Percentiles rank a stretch among this genome's conserved stretches.
Evolutionary conservation across 2,797 vertebrate species (phyloP).

Genomic region (Choloepus didactylus): DNA sequence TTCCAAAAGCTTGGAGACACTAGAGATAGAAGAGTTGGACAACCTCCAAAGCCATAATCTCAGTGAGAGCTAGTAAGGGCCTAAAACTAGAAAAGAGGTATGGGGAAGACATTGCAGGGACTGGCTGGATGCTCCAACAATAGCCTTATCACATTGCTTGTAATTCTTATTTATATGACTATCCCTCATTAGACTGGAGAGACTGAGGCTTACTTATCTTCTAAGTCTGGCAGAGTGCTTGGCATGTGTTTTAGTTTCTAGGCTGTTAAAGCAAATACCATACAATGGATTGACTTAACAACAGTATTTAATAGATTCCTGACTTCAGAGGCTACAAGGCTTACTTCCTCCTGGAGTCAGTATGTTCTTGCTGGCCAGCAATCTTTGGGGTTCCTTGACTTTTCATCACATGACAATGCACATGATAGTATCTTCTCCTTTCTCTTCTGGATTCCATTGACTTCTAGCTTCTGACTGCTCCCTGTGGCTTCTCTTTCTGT

Average conservation of each 20-base stretch:
- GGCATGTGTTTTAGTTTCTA: background rate
- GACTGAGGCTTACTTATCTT: background rate
- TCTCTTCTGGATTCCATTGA: too few relatives aligned
- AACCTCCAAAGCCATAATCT: background rate
- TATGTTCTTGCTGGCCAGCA: too few relatives aligned
- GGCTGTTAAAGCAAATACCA: too few relatives aligned
- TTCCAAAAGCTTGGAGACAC: background rate
- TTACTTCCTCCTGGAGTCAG: too few relatives aligned
- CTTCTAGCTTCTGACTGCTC: too few relatives aligned
- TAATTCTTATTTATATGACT: background rate
- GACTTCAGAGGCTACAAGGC: too few relatives aligned
- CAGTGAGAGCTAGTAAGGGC: background rate
- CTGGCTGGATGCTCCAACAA: background rate
- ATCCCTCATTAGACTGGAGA: background rate
- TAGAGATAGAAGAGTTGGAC: background rate
- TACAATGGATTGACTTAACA: too few relatives aligned
- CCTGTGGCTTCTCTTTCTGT: too few relatives aligned
- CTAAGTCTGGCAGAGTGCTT: background rate
- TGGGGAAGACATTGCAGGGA: background rate
- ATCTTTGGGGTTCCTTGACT: too few relatives aligned
- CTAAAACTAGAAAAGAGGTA: background rate
- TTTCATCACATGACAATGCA: too few relatives aligned
- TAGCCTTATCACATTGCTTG: background rate
- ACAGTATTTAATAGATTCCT: too few relatives aligned
- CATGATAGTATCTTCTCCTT: too few relatives aligned